Evolutionary conservation across 64 coral and sea anemone genomes (phyloP), one percentile per base, ranked within the genome.

Genomic region (Porites australiensis): DNA sequence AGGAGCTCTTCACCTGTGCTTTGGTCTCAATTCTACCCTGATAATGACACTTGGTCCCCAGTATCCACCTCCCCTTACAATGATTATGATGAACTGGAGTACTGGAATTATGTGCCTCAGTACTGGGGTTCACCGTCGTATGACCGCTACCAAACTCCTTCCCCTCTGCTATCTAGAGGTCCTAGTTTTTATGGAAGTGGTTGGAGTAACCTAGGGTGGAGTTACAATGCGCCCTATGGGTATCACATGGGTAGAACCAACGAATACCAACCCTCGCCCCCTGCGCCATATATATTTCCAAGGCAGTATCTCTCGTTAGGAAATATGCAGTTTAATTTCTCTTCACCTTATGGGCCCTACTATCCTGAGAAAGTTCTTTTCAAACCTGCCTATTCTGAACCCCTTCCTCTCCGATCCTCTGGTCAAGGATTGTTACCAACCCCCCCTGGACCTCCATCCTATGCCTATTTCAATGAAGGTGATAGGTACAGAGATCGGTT

Each of bases 401-500:
- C 63, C 6, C 18, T 84, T 64, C 81, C 59, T 52, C 4, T 64
- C 2, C 47, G 46, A 5, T 51, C 16, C 13, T 69, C 7, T 13
- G 46, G 37, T 10, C 81, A 47, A 1, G 63, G 15, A 7, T 84
- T 84, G 45, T 19, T 84, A 43, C 63, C 81, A 13, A 84, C 81
- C 5, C 63, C 81, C 6, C 63, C 18, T 5, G 62, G 62, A 4
- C 44, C 8, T 3, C 81, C 61, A 84, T 69, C 81, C 22, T 67
- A 51, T 84, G 47, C 61, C 3, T 50, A 49, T 68, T 84, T 68
- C 63, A 84, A 21, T 52, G 81, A 84, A 68, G 81, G 81, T 65
- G 64, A 48, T 11, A 48, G 81, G 64, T 84, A 84, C 46, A 84
- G 62, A 84, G 58, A 84, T 84, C 81, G 81, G 16, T 84, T 84